Conservation (phyloP, 2,113 vertebrate species). For the Atractosteus spatula region DNA sequence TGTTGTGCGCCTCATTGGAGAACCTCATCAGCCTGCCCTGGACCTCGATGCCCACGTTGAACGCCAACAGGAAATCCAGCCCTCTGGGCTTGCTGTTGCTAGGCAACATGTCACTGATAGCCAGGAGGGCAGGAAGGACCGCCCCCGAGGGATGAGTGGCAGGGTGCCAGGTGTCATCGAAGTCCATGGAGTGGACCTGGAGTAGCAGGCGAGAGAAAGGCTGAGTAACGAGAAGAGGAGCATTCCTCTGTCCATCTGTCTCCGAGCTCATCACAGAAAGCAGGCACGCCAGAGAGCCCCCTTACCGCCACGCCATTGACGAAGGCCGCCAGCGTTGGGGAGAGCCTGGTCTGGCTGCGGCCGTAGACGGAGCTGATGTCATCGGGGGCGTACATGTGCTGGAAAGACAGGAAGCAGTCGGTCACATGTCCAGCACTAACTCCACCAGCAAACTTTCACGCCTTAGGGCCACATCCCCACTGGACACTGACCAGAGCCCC, state of each 20-base stretch:
- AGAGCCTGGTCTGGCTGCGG: conserved; percentile 61
- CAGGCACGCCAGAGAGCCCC: not conserved
- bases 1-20: conserved; percentile 76
- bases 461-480: not conserved
- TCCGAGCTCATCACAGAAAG: not conserved
- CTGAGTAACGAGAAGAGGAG: not conserved
- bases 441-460: too few relatives aligned
- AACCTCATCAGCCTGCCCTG: conserved; percentile 83
- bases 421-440: too few relatives aligned
- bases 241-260: not conserved
- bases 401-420: conserved; percentile 22
- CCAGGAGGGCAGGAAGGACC: conserved; percentile 77
- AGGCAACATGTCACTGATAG: conserved; percentile 76
- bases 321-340: conserved; percentile 76
- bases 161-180: conserved; percentile 86
- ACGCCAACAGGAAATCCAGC: conserved; percentile 75
- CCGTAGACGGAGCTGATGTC: conserved; percentile 77
- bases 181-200: conserved; percentile 86
- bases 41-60: conserved; percentile 82
- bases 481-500: not conserved
- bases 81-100: conserved; percentile 67
- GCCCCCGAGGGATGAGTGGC: conserved; percentile 85
- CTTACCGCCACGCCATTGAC: conserved; percentile 85
- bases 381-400: conserved; percentile 72
- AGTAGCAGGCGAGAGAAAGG: not conserved